Evolutionary conservation across 2,797 vertebrate genomes (phyloP).

Genomic region (Emys orbicularis): DNA sequence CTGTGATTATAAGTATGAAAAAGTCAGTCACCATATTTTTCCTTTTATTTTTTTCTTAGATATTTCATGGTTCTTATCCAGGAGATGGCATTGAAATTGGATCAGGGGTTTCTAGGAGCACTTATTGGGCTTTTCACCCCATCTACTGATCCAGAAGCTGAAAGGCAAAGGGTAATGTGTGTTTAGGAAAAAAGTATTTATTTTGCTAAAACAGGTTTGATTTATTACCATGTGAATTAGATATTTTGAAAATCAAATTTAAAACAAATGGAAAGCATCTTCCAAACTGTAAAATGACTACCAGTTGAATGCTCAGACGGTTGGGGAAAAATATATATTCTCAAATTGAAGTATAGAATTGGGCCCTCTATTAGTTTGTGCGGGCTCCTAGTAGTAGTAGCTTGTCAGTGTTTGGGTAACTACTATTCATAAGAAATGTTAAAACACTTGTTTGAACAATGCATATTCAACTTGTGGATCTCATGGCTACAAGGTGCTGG

Average conservation of each 20-base stretch:
- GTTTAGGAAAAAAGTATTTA: background rate
- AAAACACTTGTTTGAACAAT: background rate
- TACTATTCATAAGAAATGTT: background rate
- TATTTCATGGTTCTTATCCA: slow-evolving; percentile 99
- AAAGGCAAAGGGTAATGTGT: slow-evolving; percentile 86
- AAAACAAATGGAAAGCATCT: background rate
- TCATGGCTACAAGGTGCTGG: background rate
- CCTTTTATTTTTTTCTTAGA: slow-evolving; percentile 72
- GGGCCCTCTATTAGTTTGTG: background rate
- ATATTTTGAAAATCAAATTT: background rate
- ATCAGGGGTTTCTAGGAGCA: slow-evolving; percentile 94
- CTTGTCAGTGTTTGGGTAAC: background rate
- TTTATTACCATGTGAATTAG: background rate
- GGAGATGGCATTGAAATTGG: slow-evolving; percentile 97
- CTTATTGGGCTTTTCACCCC: slow-evolving; percentile 88
- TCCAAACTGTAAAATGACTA: background rate
- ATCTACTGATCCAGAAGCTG: slow-evolving; percentile 80
- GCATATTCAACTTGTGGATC: background rate
- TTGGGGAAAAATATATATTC: background rate
- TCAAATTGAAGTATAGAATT: background rate
- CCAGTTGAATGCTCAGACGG: too few relatives aligned
- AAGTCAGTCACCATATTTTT: background rate
- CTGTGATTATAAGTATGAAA: background rate
- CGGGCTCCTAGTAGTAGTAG: background rate
- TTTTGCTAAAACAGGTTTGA: background rate